These are phyloP conservation scores for Lymantria dispar DNA, from an alignment of 2,888 invertebrate genomes.

Conservation along the genomic window DNA sequence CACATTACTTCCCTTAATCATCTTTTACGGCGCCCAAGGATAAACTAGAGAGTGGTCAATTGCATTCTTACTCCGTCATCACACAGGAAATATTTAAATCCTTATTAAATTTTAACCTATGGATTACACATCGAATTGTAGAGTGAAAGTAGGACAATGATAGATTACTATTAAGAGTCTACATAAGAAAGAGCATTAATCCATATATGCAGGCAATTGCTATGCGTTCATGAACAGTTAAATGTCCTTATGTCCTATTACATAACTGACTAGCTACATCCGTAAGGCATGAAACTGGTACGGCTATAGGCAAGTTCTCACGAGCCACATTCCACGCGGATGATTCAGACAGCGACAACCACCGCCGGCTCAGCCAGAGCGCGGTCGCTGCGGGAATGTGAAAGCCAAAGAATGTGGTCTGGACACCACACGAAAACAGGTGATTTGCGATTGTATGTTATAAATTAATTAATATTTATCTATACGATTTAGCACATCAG, in stretches of 20 bases:
- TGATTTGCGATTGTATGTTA: not conserved
- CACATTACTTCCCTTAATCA: no score
- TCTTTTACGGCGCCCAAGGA: no score
- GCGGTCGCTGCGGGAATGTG: constrained; percentile 37
- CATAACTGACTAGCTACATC: constrained; percentile 5
- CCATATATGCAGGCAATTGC: not conserved
- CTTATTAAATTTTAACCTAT: no score
- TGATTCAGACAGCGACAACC: constrained; percentile 39
- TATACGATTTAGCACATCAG: not conserved
- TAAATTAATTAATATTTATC: not conserved
- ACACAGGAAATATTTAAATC: no score
- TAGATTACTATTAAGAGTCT: not conserved
- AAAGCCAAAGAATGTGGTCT: constrained; percentile 52
- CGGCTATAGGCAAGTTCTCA: constrained; percentile 22
- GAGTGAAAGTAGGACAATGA: no score
- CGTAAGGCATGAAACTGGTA: constrained; percentile 7
- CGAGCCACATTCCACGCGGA: constrained; percentile 46
- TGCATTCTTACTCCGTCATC: no score
- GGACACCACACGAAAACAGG: constrained; percentile 15
- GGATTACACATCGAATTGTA: no score
- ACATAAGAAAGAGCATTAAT: not conserved
- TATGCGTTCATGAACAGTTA: not conserved
- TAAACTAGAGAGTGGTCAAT: no score
- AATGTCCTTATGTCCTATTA: constrained; percentile 12
- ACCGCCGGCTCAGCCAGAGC: constrained; percentile 5